Conservation (phyloP, 2,797 vertebrate genomes). For the Siniperca undulata region DNA sequence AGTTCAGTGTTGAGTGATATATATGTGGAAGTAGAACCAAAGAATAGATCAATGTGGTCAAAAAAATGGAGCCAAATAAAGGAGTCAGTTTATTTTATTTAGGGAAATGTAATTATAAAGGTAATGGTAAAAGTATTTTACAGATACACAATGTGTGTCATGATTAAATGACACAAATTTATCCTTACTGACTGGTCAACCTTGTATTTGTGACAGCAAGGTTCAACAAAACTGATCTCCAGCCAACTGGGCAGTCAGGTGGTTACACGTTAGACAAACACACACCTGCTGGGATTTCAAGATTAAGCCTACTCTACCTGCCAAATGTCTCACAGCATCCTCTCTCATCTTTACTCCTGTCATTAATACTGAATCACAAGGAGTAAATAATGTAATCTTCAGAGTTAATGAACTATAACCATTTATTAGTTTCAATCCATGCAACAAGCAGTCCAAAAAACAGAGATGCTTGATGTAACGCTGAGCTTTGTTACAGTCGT, state of each 20-base stretch:
- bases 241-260: constrained; percentile 35
- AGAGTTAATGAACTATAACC: constrained; percentile 16
- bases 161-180: neutral
- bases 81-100: neutral
- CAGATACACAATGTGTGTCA: neutral
- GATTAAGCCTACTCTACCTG: constrained; percentile 40
- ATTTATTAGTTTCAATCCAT: constrained; percentile 28
- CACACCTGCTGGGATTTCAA: constrained; percentile 50
- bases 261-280: constrained; percentile 47
- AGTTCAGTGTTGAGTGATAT: too few species aligned
- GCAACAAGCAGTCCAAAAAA: neutral
- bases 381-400: constrained; percentile 29
- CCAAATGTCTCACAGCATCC: constrained; percentile 21
- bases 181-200: neutral
- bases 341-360: constrained; percentile 1
- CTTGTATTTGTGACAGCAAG: neutral
- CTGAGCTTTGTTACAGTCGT: constrained; percentile 38
- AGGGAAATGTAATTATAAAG: neutral
- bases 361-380: constrained; percentile 10
- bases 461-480: constrained; percentile 10
- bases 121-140: neutral
- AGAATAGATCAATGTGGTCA: constrained; percentile 2
- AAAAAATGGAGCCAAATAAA: constrained; percentile 4
- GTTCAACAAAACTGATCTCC: constrained; percentile 19
- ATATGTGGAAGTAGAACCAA: neutral